phyloP scores from a whole-genome alignment of 2,888 invertebrate genomes.

The Uloborus plumipes region DNA sequence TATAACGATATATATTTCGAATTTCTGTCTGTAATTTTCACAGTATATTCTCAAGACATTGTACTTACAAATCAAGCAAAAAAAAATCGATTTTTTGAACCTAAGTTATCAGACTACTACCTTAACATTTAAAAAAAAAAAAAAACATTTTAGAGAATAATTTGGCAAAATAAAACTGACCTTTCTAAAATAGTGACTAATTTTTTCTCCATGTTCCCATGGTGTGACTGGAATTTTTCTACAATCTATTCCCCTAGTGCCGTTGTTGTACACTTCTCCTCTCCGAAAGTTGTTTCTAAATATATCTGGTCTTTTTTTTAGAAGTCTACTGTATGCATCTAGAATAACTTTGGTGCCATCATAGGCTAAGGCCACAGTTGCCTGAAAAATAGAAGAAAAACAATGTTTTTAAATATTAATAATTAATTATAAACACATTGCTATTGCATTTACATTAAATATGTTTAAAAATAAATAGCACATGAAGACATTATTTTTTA shows the following conservation, averaged over 20 bases:
- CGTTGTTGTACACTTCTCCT: constrained; percentile 79
- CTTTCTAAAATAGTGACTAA: constrained; percentile 86
- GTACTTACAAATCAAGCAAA: too few relatives aligned
- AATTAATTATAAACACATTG: background rate
- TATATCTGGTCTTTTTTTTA: constrained; percentile 87
- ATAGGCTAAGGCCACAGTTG: constrained; percentile 94
- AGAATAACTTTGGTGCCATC: constrained; percentile 93
- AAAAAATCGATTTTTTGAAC: too few relatives aligned
- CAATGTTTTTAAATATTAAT: background rate
- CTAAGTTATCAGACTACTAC: too few relatives aligned
- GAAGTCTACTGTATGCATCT: constrained; percentile 88
- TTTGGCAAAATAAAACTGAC: constrained; percentile 71
- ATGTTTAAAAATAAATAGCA: too few relatives aligned
- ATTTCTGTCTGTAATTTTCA: too few relatives aligned
- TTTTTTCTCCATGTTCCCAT: constrained; percentile 93
- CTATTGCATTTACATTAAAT: background rate
- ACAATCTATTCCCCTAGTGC: constrained; percentile 86
- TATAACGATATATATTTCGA: too few relatives aligned
- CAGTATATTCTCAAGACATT: too few relatives aligned
- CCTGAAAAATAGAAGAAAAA: constrained; percentile 74
- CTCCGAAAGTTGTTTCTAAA: constrained; percentile 76
- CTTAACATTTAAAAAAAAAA: too few relatives aligned
- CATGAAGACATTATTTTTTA: too few relatives aligned
- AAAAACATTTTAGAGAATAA: background rate
- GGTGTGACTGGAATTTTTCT: constrained; percentile 90